A percentile compares a stretch with the other conserved stretches of the same genome.
phyloP scores from a whole-genome alignment of 2,888 invertebrate species.

The Agriopis aurantiaria region DNA sequence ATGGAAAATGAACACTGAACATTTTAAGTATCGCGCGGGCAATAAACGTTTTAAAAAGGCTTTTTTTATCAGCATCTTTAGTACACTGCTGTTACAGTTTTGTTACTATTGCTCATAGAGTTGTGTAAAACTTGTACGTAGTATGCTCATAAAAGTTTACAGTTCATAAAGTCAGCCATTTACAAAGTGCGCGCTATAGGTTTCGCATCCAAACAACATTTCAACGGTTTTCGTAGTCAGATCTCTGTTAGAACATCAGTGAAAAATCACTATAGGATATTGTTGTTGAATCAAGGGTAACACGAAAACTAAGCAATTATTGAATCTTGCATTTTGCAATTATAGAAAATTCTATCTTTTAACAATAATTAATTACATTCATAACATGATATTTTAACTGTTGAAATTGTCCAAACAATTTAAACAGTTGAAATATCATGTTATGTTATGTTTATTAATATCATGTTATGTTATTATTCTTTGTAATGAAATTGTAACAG shows the following conservation, averaged over 20 bases:
- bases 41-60: conserved; percentile 1
- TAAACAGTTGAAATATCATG: too few species aligned
- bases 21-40: background rate
- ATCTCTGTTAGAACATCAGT: background rate
- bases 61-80: conserved; percentile 5
- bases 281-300: background rate
- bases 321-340: too few species aligned
- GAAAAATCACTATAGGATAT: background rate
- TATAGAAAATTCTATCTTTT: too few species aligned
- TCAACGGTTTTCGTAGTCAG: background rate
- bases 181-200: conserved; percentile 10
- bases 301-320: too few species aligned
- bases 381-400: too few species aligned
- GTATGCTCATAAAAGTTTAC: conserved; percentile 19
- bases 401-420: too few species aligned
- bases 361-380: too few species aligned
- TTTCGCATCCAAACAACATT: background rate
- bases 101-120: background rate
- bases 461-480: too few species aligned
- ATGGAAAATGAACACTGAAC: background rate
- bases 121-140: conserved; percentile 15
- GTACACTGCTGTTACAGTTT: background rate
- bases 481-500: too few species aligned
- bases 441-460: too few species aligned
- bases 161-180: conserved; percentile 24